Conservation (phyloP, 2,113 vertebrate species). For the Halcyon senegalensis region DNA sequence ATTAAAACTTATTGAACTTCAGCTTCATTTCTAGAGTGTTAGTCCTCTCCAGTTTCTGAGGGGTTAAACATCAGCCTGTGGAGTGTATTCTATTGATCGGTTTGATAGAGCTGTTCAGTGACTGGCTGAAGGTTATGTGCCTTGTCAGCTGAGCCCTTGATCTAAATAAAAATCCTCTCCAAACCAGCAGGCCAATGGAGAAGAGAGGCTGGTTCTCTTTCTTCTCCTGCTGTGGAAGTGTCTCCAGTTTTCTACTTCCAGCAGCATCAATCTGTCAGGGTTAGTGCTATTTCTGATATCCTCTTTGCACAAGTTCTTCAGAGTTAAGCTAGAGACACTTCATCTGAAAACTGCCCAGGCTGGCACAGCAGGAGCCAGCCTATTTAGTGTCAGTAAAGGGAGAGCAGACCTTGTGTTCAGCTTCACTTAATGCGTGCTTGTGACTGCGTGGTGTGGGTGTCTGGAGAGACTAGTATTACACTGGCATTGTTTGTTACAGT, state of each 20-base stretch:
- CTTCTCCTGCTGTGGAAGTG: conserved; percentile 41
- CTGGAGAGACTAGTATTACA: not conserved
- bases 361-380: not conserved
- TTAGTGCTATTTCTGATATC: conserved; percentile 20
- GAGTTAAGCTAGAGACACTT: not conserved
- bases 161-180: conserved; percentile 63
- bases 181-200: conserved; percentile 53
- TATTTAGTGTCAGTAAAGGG: not conserved
- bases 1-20: not conserved
- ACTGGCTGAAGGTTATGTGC: conserved; percentile 55
- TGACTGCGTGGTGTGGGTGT: not conserved
- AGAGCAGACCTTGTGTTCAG: not conserved
- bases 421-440: not conserved
- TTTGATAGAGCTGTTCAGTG: conserved; percentile 37
- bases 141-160: conserved; percentile 56
- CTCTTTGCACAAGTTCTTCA: not conserved
- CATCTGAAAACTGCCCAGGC: not conserved
- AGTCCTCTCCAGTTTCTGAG: not conserved
- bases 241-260: conserved; percentile 31
- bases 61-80: conserved; percentile 60
- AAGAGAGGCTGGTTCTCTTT: conserved; percentile 52
- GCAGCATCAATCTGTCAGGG: conserved; percentile 28
- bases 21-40: not conserved
- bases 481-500: not conserved
- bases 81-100: conserved; percentile 43